Conservation (phyloP, 2,888 invertebrate genomes). For the Ophraella communa region DNA sequence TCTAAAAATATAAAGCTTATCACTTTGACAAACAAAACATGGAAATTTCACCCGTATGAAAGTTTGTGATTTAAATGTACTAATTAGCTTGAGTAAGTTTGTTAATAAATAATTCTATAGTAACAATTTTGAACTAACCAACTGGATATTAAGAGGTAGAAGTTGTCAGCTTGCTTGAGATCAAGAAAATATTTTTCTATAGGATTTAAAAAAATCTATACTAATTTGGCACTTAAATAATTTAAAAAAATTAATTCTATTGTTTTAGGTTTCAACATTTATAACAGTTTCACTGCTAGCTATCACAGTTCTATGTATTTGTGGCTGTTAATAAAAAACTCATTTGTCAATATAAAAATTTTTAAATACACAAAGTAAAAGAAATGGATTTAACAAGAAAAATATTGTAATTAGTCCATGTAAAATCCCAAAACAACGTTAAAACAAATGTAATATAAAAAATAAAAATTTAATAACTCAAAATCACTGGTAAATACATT, state of each 20-base stretch:
- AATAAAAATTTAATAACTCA: too few relatives aligned
- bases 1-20: neutral
- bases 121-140: neutral
- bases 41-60: too few relatives aligned
- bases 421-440: too few relatives aligned
- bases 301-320: neutral
- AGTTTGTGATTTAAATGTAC: too few relatives aligned
- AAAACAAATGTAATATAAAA: too few relatives aligned
- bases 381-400: too few relatives aligned
- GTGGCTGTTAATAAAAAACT: too few relatives aligned
- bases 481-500: too few relatives aligned
- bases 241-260: neutral
- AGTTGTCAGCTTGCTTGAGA: neutral
- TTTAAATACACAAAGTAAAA: too few relatives aligned
- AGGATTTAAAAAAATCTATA: neutral
- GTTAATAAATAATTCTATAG: neutral
- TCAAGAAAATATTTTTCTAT: neutral
- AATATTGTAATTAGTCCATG: too few relatives aligned
- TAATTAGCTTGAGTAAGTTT: too few relatives aligned
- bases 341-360: too few relatives aligned
- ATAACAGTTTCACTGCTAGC: neutral
- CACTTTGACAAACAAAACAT: neutral
- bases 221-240: neutral
- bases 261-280: neutral
- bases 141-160: neutral